These are phyloP conservation scores for Sebastes paucispinis DNA, from an alignment of 2,797 vertebrate species.

Conservation along the genomic window DNA sequence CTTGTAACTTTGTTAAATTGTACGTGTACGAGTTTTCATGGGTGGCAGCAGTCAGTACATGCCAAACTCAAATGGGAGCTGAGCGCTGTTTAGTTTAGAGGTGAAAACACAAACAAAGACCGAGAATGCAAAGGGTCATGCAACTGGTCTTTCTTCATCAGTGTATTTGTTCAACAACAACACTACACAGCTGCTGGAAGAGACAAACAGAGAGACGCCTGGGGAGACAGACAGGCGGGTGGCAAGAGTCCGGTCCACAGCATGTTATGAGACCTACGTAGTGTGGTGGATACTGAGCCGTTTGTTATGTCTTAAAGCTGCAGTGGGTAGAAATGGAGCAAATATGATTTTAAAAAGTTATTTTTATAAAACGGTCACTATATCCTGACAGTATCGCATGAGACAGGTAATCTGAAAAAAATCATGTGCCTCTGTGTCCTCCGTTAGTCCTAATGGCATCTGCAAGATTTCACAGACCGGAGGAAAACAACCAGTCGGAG, in stretches of 20 bases:
- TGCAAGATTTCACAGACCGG: too few species aligned
- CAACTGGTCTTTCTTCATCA: slow-evolving; percentile 44
- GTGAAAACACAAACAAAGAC: slow-evolving; percentile 79
- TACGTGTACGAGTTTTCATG: slow-evolving; percentile 28
- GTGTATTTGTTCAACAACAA: slow-evolving; percentile 67
- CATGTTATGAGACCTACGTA: neutral
- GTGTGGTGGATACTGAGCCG: neutral
- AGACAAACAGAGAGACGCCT: slow-evolving; percentile 36
- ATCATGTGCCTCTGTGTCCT: too few species aligned
- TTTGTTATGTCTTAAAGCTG: neutral
- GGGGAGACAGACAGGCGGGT: slow-evolving; percentile 18
- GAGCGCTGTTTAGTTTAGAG: slow-evolving; percentile 65
- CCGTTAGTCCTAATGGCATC: too few species aligned
- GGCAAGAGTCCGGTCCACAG: neutral
- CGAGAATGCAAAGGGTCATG: slow-evolving; percentile 62
- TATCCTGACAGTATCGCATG: too few species aligned
- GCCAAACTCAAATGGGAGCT: slow-evolving; percentile 67
- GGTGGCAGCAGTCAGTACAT: slow-evolving; percentile 33
- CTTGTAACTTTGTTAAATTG: neutral
- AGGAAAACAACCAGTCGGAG: too few species aligned
- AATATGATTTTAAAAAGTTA: too few species aligned
- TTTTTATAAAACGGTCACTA: too few species aligned
- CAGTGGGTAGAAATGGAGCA: too few species aligned
- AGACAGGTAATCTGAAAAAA: too few species aligned
- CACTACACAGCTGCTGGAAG: slow-evolving; percentile 62